phyloP scores from a whole-genome alignment of 2,888 invertebrate genomes.

The Drosophila paucipuncta region DNA sequence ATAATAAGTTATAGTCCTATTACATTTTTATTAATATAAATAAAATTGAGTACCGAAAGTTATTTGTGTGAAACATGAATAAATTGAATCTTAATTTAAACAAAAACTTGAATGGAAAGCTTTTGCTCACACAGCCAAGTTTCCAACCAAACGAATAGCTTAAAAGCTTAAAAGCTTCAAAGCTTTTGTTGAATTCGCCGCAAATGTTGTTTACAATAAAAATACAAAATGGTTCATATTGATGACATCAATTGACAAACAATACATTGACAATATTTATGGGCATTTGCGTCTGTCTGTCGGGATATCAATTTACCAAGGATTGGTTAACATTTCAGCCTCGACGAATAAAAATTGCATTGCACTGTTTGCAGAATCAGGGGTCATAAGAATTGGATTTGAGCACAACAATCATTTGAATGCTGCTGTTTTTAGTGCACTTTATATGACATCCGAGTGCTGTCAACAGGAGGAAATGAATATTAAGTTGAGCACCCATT shows the following conservation, averaged over 20 bases:
- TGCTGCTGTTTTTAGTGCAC: slow-evolving; percentile 37
- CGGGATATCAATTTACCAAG: slow-evolving; percentile 27
- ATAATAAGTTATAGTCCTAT: not conserved
- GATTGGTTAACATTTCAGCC: slow-evolving; percentile 19
- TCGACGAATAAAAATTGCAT: slow-evolving; percentile 5
- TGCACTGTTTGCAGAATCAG: not conserved
- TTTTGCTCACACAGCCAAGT: slow-evolving; percentile 4
- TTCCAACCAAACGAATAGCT: slow-evolving; percentile 19
- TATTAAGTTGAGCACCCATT: slow-evolving; percentile 23
- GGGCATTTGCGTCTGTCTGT: not conserved
- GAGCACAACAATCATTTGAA: slow-evolving; percentile 38
- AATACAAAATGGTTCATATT: not conserved
- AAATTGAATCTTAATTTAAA: not conserved
- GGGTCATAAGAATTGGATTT: slow-evolving; percentile 18
- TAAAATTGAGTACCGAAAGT: not conserved
- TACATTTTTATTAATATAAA: not conserved
- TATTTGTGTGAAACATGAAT: not conserved
- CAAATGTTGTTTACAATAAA: not conserved
- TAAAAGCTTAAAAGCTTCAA: slow-evolving; percentile 10
- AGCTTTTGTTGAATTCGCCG: slow-evolving; percentile 29
- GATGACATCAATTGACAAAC: not conserved
- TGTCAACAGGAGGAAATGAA: slow-evolving; percentile 30
- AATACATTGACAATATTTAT: slow-evolving; percentile 7
- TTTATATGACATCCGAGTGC: slow-evolving; percentile 50
- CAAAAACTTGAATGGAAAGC: slow-evolving; percentile 4